phyloP scores from a whole-genome alignment of 2,888 invertebrate species.

The Hirudinaria manillensis region DNA sequence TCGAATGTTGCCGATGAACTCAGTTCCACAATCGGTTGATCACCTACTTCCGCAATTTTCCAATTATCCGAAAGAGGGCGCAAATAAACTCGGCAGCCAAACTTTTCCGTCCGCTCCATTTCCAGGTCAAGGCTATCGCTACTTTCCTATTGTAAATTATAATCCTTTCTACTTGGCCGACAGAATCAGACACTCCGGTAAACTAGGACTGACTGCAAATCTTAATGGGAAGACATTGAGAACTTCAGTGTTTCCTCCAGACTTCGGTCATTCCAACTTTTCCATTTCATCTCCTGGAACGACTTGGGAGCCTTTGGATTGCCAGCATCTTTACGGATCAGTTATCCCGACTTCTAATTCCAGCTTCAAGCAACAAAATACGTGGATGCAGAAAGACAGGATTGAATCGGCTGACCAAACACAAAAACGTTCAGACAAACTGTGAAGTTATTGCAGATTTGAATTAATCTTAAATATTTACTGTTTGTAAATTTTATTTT shows the following conservation, averaged over 20 bases:
- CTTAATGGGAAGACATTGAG: not conserved
- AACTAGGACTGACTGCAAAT: not conserved
- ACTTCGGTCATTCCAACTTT: not conserved
- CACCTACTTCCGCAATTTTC: not conserved
- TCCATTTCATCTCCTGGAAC: slow-evolving; percentile 7
- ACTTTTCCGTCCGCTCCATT: not conserved
- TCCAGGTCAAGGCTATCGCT: not conserved
- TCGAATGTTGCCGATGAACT: not conserved
- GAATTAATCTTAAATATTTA: too few relatives aligned
- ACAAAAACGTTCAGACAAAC: too few relatives aligned
- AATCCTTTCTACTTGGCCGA: slow-evolving; percentile 6
- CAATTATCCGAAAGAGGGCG: not conserved
- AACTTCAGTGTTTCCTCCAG: not conserved
- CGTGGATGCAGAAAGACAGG: too few relatives aligned
- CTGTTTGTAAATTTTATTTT: too few relatives aligned
- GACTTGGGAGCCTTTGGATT: slow-evolving; percentile 30
- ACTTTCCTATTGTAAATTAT: not conserved
- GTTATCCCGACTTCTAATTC: slow-evolving; percentile 17
- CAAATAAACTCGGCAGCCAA: not conserved
- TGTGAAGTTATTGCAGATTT: too few relatives aligned
- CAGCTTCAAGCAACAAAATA: too few relatives aligned
- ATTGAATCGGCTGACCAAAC: too few relatives aligned
- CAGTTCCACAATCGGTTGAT: not conserved
- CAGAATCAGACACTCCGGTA: not conserved
- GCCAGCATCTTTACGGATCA: slow-evolving; percentile 32